These are phyloP conservation scores for Triplophysa tibetana DNA, from an alignment of 2,113 vertebrate genomes.

Conservation along the genomic window DNA sequence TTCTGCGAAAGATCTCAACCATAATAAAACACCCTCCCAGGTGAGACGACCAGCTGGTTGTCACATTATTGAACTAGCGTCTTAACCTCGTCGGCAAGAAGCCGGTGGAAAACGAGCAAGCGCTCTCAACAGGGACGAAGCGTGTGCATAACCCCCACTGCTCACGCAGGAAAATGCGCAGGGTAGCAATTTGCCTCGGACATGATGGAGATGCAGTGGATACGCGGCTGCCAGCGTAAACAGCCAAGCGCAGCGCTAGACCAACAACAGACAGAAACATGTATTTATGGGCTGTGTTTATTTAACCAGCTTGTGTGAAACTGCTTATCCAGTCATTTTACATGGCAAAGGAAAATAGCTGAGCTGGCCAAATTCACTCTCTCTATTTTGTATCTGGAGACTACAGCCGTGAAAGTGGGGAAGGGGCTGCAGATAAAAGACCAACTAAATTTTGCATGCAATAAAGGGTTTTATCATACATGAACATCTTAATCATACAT, in stretches of 20 bases:
- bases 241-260: not conserved
- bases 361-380: not conserved
- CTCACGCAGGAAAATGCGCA: not conserved
- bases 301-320: slow-evolving; percentile 52
- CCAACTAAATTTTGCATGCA: not conserved
- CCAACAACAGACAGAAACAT: slow-evolving; percentile 3
- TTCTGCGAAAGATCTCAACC: slow-evolving; percentile 10
- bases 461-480: not conserved
- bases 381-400: not conserved
- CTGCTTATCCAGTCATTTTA: slow-evolving; percentile 50
- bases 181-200: slow-evolving; percentile 12
- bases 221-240: slow-evolving; percentile 31
- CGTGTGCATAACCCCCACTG: not conserved
- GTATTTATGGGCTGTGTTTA: slow-evolving; percentile 41
- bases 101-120: slow-evolving; percentile 1
- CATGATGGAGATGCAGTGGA: not conserved
- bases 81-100: slow-evolving; percentile 1
- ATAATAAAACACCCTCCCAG: slow-evolving; percentile 7
- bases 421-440: not conserved
- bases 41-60: slow-evolving; percentile 14
- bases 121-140: not conserved
- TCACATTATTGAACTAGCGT: slow-evolving; percentile 20
- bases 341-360: not conserved
- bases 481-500: too few relatives aligned
- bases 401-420: not conserved